Percentiles rank a stretch among this genome's conserved stretches.
phyloP scores from a whole-genome alignment of 1,140 invertebrate species.

The Anoplolepis gracilipes region DNA sequence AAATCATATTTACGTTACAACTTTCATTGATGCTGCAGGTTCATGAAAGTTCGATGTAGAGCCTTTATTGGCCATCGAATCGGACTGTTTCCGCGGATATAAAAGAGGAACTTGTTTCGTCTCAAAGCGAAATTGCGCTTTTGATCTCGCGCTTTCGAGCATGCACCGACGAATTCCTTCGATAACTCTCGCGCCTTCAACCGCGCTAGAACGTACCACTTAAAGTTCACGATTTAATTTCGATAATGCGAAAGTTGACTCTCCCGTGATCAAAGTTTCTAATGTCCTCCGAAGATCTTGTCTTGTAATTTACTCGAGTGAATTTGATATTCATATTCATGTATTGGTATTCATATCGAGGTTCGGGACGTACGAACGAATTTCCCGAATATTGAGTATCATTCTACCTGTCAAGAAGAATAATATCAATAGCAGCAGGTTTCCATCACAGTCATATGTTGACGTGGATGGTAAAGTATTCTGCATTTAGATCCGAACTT shows the following conservation, averaged over 20 bases:
- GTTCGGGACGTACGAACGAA: neutral
- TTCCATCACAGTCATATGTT: conserved; percentile 14
- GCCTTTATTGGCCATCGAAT: conserved; percentile 54
- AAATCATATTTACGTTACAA: conserved; percentile 57
- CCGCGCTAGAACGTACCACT: conserved; percentile 27
- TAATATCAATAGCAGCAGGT: conserved; percentile 1
- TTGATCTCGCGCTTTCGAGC: conserved; percentile 55
- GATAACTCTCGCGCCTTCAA: conserved; percentile 38
- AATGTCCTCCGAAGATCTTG: neutral
- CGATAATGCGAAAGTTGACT: conserved; percentile 64
- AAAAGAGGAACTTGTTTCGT: conserved; percentile 48
- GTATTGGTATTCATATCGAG: too few species aligned
- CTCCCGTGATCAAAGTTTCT: conserved; percentile 56
- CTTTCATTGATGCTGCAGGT: conserved; percentile 48
- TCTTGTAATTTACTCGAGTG: conserved; percentile 19
- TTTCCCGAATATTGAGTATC: conserved; percentile 30
- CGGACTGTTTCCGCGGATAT: conserved; percentile 38
- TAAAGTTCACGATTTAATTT: conserved; percentile 64
- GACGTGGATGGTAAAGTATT: conserved; percentile 20
- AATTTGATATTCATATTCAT: conserved; percentile 41
- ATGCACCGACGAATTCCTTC: conserved; percentile 53
- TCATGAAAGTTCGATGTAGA: conserved; percentile 40
- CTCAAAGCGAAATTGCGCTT: conserved; percentile 55
- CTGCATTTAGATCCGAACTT: conserved; percentile 5
- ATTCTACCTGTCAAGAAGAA: conserved; percentile 19